Base-by-base conservation (phyloP, 1,140 invertebrate species). In the Hyles euphorbiae region DNA sequence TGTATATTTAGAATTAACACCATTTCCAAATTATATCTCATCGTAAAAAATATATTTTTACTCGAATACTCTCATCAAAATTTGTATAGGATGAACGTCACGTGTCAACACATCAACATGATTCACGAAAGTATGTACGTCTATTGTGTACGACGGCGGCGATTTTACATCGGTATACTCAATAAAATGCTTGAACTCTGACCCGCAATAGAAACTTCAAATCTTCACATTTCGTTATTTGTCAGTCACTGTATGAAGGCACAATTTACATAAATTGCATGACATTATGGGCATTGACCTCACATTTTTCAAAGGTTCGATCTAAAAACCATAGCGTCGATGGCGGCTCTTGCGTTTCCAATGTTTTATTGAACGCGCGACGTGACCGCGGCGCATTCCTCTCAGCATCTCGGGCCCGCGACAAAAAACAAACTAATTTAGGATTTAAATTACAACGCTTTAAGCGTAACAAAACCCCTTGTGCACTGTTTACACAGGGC, bases 361-460 rank as follows among this genome's bases (percentile, higher is more conserved):
- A 56, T 68, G 47, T 65, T 61, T 69, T 59, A 69, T 58, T 48
- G 53, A 65, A 57, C 55, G 47, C 63, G 52, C 61, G 61, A 73
- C 75, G 70, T 79, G 76, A 78, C 67, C 67, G 65, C 46, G 61
- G 56, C 50, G 61, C 67, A 62, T 72, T 78, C 67, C 61, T 54
- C 63, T 56, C 46, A 48, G 58, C 59, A 59, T 56, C 47, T 64
- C 54, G 53, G 67, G 73, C 72, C 62, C 65, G 65, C 69, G 75
- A 78, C 80, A 84, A 87, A 84, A 87, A 87, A 83, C 76, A 74
- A 86, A 83, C 76, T 79, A 74, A 86, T 86, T 83, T 83, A 74
- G 76, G 74, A 78, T 80, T 82, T 78, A 73, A 77, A 81, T 87
- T 77, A 72, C 60, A 60, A 56, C 60, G 59, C 53, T 63, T 43